Conservation (phyloP, 1,140 invertebrate genomes). For the Epicauta chinensis region DNA sequence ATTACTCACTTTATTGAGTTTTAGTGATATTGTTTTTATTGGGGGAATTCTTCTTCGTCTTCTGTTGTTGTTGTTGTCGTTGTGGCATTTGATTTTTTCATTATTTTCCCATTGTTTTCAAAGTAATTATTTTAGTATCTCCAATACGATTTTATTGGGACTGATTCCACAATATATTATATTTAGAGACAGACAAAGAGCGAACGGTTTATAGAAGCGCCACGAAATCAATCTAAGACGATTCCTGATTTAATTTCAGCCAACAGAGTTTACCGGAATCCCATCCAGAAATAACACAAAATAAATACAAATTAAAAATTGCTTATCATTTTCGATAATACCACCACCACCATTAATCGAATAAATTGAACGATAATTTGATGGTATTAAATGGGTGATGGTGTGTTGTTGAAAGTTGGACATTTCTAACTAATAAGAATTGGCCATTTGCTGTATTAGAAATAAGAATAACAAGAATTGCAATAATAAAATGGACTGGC, state of each 20-base stretch:
- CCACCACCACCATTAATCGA: too few relatives aligned
- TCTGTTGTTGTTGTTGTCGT: slow-evolving; percentile 16
- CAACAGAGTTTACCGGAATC: too few relatives aligned
- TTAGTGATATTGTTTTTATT: slow-evolving; percentile 36
- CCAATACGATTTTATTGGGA: slow-evolving; percentile 16
- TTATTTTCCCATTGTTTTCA: slow-evolving; percentile 35
- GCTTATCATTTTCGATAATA: too few relatives aligned
- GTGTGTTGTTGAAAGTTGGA: too few relatives aligned
- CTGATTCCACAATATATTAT: slow-evolving; percentile 2
- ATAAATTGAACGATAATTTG: too few relatives aligned
- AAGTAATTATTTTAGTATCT: slow-evolving; percentile 34
- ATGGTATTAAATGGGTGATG: too few relatives aligned
- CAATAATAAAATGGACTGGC: slow-evolving; percentile 40
- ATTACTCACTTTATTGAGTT: slow-evolving; percentile 38
- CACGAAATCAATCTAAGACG: too few relatives aligned
- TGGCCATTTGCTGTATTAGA: slow-evolving; percentile 33
- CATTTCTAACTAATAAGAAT: slow-evolving; percentile 30
- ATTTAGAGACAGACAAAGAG: background rate
- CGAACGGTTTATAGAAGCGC: too few relatives aligned
- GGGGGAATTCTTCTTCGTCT: slow-evolving; percentile 22
- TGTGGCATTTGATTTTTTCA: slow-evolving; percentile 27
- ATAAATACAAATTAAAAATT: too few relatives aligned
- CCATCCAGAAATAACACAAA: too few relatives aligned
- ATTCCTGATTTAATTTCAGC: too few relatives aligned
- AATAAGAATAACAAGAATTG: slow-evolving; percentile 38